Evolutionary conservation across 1,140 invertebrate species (phyloP).

Genomic region (Trichogramma pretiosum): DNA sequence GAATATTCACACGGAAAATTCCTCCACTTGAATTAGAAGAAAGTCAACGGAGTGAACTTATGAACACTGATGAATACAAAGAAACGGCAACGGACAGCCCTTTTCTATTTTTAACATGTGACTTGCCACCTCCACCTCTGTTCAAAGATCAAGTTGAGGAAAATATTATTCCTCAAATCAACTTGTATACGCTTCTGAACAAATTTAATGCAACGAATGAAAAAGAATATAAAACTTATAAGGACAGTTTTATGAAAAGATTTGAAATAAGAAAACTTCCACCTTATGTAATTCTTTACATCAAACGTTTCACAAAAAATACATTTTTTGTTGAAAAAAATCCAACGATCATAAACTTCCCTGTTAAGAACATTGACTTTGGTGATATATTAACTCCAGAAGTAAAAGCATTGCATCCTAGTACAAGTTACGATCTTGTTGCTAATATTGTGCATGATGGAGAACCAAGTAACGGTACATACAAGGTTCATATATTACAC

Average conservation of each 20-base stretch:
- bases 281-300: slow-evolving; percentile 95
- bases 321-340: slow-evolving; percentile 99
- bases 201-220: slow-evolving; percentile 95
- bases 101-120: slow-evolving; percentile 93
- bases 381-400: slow-evolving; percentile 87
- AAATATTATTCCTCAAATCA: slow-evolving; percentile 98
- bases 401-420: slow-evolving; percentile 66
- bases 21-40: slow-evolving; percentile 89
- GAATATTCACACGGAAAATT: slow-evolving; percentile 88
- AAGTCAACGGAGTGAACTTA: slow-evolving; percentile 68
- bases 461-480: slow-evolving; percentile 89
- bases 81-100: slow-evolving; percentile 81
- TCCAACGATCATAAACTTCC: slow-evolving; percentile 99
- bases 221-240: slow-evolving; percentile 99
- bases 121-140: slow-evolving; percentile 89
- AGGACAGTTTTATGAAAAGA: slow-evolving; percentile 94
- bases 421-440: slow-evolving; percentile 89
- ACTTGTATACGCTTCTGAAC: slow-evolving; percentile 81
- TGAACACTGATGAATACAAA: slow-evolving; percentile 78
- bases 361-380: slow-evolving; percentile 96
- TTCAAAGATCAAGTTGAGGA: slow-evolving; percentile 96
- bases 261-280: slow-evolving; percentile 93
- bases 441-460: slow-evolving; percentile 99
- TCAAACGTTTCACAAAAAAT: slow-evolving; percentile 98
- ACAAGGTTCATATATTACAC: slow-evolving; percentile 91